phyloP scores from a whole-genome alignment of 2,797 vertebrate species.

The Hypotaenidia philippensis region DNA sequence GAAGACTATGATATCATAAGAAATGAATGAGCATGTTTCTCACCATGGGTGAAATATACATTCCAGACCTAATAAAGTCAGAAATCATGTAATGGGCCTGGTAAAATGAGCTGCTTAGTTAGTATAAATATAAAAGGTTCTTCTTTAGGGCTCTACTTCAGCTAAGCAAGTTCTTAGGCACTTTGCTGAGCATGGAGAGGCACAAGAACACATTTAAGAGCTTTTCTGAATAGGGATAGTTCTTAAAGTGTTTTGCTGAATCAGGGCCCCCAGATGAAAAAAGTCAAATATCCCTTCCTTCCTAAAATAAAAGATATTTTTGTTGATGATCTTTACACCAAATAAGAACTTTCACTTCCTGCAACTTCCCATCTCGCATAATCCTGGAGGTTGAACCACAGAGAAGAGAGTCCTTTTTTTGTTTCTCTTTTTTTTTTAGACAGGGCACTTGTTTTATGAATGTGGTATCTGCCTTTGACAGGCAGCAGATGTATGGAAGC shows the following conservation, averaged over 20 bases:
- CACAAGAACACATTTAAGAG: background rate
- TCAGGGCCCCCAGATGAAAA: background rate
- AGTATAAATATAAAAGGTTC: constrained; percentile 23
- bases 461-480: constrained; percentile 89
- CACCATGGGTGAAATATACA: constrained; percentile 57
- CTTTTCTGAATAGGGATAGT: background rate
- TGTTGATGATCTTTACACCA: background rate
- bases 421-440: constrained; percentile 51
- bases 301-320: background rate
- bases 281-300: background rate
- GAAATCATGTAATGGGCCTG: constrained; percentile 33
- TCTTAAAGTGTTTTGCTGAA: background rate
- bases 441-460: constrained; percentile 87
- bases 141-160: constrained; percentile 31
- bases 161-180: constrained; percentile 7
- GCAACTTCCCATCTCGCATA: background rate
- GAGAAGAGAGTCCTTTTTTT: constrained; percentile 64
- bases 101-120: constrained; percentile 16
- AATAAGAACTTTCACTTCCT: constrained; percentile 53
- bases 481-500: constrained; percentile 90
- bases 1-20: constrained; percentile 65
- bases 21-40: constrained; percentile 65
- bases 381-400: constrained; percentile 68
- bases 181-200: background rate
- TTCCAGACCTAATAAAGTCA: constrained; percentile 69